Base-by-base conservation (phyloP, 2,113 vertebrate genomes). In the Nycticorax nycticorax region DNA sequence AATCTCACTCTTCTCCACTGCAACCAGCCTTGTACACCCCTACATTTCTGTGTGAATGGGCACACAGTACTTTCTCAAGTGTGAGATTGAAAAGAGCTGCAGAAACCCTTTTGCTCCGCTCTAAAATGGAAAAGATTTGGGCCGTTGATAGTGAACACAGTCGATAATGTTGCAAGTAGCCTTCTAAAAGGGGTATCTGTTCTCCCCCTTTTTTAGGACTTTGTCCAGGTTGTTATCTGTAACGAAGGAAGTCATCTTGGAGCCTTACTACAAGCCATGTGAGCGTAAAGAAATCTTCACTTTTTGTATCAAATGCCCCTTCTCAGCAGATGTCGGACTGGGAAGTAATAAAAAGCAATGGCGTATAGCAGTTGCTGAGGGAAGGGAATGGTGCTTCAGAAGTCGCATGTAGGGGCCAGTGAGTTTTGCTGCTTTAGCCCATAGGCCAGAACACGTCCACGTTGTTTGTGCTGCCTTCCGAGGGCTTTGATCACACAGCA, bases 391-490 rank as follows among this genome's bases (percentile, higher is more conserved):
- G 23, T 1, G 0, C 21, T 27, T 85, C 35, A 10, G 22, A 20
- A 21, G 26, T 9, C 0, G 2, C 12, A 1, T 0, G 0, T 2
- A 21, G 56, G 41, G 35, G 12, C 39, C 4, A 0, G 21, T 20
- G 0, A 1, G 24, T 35, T 59, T 62, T 57, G 24, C 37, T 63
- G 41, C 56, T 57, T 30, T 14, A 33, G n/a, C 74, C 3, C 47
- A 15, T 7, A 24, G 75, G 20, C 11, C 32, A n/a, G 30, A 21
- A 16, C 10, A 0, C 4, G 39, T n/a, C 66, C 19, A 1, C 33
- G 52, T 15, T 39, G 43, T 35, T 52, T 17, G 35, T 24, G 26
- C 37, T 60, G n/a, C 12, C 64, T 68, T 43, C 53, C 9, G 18
- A 47, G 64, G 17, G 27, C 63, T 64, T 41, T 30, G 81, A 22